A percentile compares a stretch with the other conserved stretches of the same genome.
Conservation (phyloP, 2,113 vertebrate genomes). For the Hydropotes inermis region DNA sequence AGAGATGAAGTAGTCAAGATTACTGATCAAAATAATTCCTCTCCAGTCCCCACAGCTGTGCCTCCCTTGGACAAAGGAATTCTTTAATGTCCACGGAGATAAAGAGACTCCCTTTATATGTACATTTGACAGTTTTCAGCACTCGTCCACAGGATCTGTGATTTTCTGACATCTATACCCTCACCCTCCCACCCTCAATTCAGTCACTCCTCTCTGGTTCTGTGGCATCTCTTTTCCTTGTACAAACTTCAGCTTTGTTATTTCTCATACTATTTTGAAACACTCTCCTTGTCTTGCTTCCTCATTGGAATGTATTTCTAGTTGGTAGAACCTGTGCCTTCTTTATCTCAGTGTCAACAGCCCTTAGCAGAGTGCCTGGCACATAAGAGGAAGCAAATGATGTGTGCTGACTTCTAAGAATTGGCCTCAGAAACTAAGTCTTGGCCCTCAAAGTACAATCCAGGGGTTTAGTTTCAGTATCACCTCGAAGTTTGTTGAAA, state of each 20-base stretch:
- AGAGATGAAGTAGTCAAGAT: constrained; percentile 59
- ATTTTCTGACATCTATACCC: background rate
- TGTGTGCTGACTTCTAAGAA: background rate
- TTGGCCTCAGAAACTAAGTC: background rate
- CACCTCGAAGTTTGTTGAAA: background rate
- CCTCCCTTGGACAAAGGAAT: constrained; percentile 16
- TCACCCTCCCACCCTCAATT: background rate
- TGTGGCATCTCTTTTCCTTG: background rate
- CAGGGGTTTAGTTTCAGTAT: background rate
- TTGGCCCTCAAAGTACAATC: background rate
- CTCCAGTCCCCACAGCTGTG: constrained; percentile 29
- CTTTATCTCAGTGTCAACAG: background rate
- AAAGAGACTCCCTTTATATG: background rate
- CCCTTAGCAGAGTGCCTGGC: background rate
- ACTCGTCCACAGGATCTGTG: background rate
- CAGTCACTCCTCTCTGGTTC: background rate
- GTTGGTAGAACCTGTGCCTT: background rate
- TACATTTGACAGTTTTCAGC: background rate
- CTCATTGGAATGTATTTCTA: constrained; percentile 5
- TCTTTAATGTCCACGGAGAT: background rate
- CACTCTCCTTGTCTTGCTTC: background rate
- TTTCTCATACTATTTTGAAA: background rate
- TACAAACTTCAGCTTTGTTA: background rate
- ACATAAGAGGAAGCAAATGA: background rate
- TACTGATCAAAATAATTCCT: constrained; percentile 39